Evolutionary conservation across 2,113 vertebrate genomes (phyloP).

Genomic region (Blennius ocellaris): DNA sequence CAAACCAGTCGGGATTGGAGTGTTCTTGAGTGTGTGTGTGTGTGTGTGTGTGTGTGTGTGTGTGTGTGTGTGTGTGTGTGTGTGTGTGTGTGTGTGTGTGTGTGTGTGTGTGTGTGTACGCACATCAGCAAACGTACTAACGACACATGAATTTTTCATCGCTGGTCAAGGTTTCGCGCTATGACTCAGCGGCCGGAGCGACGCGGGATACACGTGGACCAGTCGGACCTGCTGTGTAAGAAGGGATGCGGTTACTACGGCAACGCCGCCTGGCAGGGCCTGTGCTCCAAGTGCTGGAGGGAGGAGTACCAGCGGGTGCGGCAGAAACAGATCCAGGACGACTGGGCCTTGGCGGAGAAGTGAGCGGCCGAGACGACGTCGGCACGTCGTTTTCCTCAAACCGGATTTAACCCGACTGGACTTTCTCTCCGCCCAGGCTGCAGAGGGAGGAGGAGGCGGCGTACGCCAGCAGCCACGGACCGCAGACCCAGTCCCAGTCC

Average conservation of each 20-base stretch:
- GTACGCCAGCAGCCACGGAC: conserved; percentile 91
- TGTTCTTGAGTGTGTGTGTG: too few relatives aligned
- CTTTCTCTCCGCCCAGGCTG: conserved; percentile 80
- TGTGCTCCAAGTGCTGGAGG: conserved; percentile 97
- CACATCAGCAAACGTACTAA: conserved; percentile 3
- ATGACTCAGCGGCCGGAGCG: conserved; percentile 93
- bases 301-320: conserved; percentile 92
- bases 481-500: conserved; percentile 69
- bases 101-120: too few relatives aligned
- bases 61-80: too few relatives aligned
- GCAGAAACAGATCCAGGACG: conserved; percentile 96
- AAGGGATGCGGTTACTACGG: conserved; percentile 98
- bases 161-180: conserved; percentile 69
- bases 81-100: too few relatives aligned
- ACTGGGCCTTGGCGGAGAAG: conserved; percentile 96
- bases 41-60: too few relatives aligned
- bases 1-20: too few relatives aligned
- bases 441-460: conserved; percentile 97
- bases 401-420: too few relatives aligned
- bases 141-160: conserved; percentile 21
- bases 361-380: conserved; percentile 61
- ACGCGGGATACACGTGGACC: conserved; percentile 94
- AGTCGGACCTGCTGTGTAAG: conserved; percentile 94
- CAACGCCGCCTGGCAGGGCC: conserved; percentile 94
- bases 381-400: neutral